Base-by-base conservation (phyloP, 2,888 invertebrate genomes). In the Atrina japonica region DNA sequence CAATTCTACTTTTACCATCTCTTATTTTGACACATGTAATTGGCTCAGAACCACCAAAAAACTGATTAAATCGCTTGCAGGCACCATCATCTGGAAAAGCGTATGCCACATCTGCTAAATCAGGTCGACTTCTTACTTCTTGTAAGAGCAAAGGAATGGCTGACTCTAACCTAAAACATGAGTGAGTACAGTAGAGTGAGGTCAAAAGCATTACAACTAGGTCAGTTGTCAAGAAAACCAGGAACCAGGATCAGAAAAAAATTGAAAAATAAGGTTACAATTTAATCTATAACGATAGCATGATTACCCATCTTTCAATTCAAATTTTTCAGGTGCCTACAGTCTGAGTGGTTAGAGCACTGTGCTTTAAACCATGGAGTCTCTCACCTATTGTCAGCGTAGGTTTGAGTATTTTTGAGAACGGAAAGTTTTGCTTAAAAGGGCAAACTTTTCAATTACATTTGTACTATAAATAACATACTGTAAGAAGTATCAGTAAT, bases 61-160 rank as follows among this genome's bases (percentile, higher is more conserved):
- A 82, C 35, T 68, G 72, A 49, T 86, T 83, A 77, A 90, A 91
- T 43, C 91, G 73, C 70, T 91, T 91, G 73, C 81, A 84, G 0
- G 91, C 91, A 25, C 91, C 91, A 61, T 91, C 91, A 78, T 91
- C 91, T 2, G 91, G 91, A 68, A 91, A 91, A 1, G 89, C 90
- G 67, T 88, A 86, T 6, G 86, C 83, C 23, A 90, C 65, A 18
- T 85, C 81, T 1, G 77, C 71, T n/a, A 70, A 72, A 43, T 84
- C 79, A 1, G 76, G 67, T 23, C 82, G 63, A 5, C 43, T 30
- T 7, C 78, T 64, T n/a, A 90, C 66, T 49, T 86, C 87, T 9
- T 80, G 61, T 52, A 85, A 69, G 16, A 91, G 68, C 56, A 90
- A 72, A 1, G 89, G 88, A n/a, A 91, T 85, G 3, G 91, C 91